Percentiles rank a stretch among this genome's conserved stretches.
These are phyloP conservation scores for Gouania willdenowi DNA, from an alignment of 2,797 vertebrate genomes.

Conservation along the genomic window DNA sequence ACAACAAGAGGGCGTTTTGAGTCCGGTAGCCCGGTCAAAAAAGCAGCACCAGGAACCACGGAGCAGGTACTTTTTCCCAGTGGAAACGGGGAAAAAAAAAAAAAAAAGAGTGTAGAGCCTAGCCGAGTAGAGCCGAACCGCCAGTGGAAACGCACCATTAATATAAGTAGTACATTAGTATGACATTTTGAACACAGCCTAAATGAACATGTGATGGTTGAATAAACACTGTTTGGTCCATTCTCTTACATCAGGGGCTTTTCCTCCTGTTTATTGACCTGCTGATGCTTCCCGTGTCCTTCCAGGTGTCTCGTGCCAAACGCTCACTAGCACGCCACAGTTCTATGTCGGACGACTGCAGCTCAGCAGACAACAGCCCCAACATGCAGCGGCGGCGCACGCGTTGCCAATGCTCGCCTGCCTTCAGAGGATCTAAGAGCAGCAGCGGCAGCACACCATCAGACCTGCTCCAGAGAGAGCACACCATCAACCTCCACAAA, in stretches of 20 bases:
- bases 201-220: too few species aligned
- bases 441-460: conserved; percentile 29
- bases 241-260: not conserved
- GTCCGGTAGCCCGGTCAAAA: too few species aligned
- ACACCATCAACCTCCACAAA: conserved; percentile 81
- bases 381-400: conserved; percentile 80
- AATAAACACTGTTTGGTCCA: too few species aligned
- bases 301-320: conserved; percentile 83
- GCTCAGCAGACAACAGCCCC: conserved; percentile 92
- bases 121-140: too few species aligned
- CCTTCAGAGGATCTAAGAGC: conserved; percentile 45
- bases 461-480: conserved; percentile 66
- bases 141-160: too few species aligned
- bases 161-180: too few species aligned
- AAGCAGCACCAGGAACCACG: too few species aligned
- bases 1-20: too few species aligned
- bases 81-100: too few species aligned
- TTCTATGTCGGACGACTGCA: conserved; percentile 91
- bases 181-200: too few species aligned
- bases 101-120: too few species aligned
- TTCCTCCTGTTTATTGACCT: conserved; percentile 3
- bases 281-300: not conserved
- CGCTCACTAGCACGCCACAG: conserved; percentile 89
- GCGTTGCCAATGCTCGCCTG: conserved; percentile 71
- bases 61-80: too few species aligned